Percentiles rank a stretch among this genome's conserved stretches.
Conservation (phyloP, 2,888 invertebrate genomes). For the Pegoplata infirma region DNA sequence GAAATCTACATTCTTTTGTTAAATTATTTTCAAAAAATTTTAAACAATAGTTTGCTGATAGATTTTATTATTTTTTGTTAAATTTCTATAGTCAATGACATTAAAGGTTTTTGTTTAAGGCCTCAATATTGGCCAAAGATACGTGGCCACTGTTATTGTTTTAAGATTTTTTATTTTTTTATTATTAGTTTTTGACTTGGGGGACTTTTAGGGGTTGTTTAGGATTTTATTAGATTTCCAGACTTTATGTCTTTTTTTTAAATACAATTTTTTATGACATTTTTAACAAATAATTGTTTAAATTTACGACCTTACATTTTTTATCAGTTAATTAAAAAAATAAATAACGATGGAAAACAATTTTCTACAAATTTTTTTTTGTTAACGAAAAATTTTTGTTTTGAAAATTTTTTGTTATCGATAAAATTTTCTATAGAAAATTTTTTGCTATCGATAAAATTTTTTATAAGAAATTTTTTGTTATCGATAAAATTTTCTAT, state of each 20-base stretch:
- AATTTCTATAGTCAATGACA: conserved; percentile 3
- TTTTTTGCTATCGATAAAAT: too few species aligned
- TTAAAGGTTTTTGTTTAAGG: conserved; percentile 62
- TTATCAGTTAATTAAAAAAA: too few species aligned
- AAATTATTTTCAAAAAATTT: conserved; percentile 4
- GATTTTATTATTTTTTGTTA: too few species aligned
- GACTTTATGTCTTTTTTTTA: conserved; percentile 20
- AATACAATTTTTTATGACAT: background rate
- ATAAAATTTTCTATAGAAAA: too few species aligned
- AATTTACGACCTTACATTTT: too few species aligned
- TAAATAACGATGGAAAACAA: too few species aligned
- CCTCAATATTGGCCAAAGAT: conserved; percentile 67
- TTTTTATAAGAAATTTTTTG: too few species aligned
- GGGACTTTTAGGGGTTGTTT: conserved; percentile 9
- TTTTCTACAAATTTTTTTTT: too few species aligned
- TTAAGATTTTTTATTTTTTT: conserved; percentile 21
- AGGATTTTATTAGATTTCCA: background rate
- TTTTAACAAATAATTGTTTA: too few species aligned
- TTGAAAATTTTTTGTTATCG: too few species aligned
- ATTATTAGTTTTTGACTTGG: conserved; percentile 38
- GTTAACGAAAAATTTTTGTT: too few species aligned
- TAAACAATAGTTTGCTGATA: conserved; percentile 7
- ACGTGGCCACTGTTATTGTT: conserved; percentile 65
- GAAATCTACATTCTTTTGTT: conserved; percentile 63
- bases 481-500: too few species aligned